Percentiles rank a stretch among this genome's conserved stretches.
Evolutionary conservation across 2,888 invertebrate genomes (phyloP).

Genomic region (Mechanitis mazaeus): DNA sequence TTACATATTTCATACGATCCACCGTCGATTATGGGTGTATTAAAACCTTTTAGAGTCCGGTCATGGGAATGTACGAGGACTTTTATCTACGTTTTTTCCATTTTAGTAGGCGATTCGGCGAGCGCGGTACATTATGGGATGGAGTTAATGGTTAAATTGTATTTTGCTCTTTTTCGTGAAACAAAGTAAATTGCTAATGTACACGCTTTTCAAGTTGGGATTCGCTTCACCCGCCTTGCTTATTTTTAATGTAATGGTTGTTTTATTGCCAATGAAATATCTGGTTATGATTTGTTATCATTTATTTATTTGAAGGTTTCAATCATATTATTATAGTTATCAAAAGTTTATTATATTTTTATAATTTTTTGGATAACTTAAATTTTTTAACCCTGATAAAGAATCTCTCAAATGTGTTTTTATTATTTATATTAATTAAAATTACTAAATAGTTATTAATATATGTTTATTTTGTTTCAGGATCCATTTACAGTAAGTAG

Average conservation of each 20-base stretch:
- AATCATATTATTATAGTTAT: too few relatives aligned
- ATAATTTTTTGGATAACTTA: too few relatives aligned
- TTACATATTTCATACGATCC: slow-evolving; percentile 73
- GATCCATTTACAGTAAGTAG: slow-evolving; percentile 79
- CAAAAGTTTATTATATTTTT: too few relatives aligned
- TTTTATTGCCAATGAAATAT: slow-evolving; percentile 6
- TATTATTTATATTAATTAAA: neutral
- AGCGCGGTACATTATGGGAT: slow-evolving; percentile 63
- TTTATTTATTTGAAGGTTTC: neutral
- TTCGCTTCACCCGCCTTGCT: slow-evolving; percentile 15
- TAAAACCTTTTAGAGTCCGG: slow-evolving; percentile 64
- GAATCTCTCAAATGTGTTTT: too few relatives aligned
- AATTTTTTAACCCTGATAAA: too few relatives aligned
- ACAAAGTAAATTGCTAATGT: slow-evolving; percentile 29
- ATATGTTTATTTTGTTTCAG: slow-evolving; percentile 73
- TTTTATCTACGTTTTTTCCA: slow-evolving; percentile 67
- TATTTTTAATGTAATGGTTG: slow-evolving; percentile 8
- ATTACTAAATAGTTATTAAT: neutral
- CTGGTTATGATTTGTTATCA: neutral
- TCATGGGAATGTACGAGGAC: slow-evolving; percentile 65
- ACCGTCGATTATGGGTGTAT: slow-evolving; percentile 69
- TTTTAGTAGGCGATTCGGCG: slow-evolving; percentile 70
- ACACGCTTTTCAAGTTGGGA: slow-evolving; percentile 16
- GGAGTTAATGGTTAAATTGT: slow-evolving; percentile 43
- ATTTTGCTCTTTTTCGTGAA: slow-evolving; percentile 41